phyloP scores from a whole-genome alignment of 2,113 vertebrate genomes.

The Elgaria multicarinata region DNA sequence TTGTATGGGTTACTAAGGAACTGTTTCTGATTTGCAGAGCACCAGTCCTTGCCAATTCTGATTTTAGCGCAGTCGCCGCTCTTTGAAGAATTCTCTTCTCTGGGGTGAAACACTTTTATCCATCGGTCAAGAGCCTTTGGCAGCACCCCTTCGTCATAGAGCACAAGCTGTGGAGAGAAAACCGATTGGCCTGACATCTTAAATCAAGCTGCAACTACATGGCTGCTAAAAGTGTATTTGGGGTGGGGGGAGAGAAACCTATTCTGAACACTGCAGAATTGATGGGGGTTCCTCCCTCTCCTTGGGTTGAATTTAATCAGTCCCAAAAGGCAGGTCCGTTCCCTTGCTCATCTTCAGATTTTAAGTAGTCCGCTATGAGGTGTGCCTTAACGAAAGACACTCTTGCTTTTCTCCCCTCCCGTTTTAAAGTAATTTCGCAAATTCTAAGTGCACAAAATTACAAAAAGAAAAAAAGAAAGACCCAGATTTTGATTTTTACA shows the following conservation, averaged over 20 bases:
- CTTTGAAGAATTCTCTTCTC: slow-evolving; percentile 1
- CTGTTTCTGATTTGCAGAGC: not conserved
- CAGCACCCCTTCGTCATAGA: not conserved
- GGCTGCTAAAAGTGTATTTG: not conserved
- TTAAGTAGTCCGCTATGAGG: not conserved
- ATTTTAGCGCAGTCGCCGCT: not conserved
- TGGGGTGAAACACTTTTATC: slow-evolving; percentile 9
- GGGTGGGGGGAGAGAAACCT: not conserved
- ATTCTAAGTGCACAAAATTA: no score
- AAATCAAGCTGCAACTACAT: not conserved
- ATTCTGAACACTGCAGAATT: not conserved
- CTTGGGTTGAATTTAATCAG: not conserved
- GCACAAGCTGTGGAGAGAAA: not conserved
- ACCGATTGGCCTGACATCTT: not conserved
- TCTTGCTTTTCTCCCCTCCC: not conserved
- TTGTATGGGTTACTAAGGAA: not conserved
- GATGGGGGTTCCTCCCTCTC: not conserved
- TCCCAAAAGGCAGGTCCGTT: not conserved
- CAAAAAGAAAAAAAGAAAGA: no score
- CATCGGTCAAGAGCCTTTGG: slow-evolving; percentile 2
- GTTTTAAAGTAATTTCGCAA: no score
- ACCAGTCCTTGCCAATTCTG: not conserved
- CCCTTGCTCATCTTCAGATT: not conserved
- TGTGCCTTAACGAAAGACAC: no score
- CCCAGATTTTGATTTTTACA: no score